Evolutionary conservation across 1,140 invertebrate genomes (phyloP).

Genomic region (Papilio aristodemus): DNA sequence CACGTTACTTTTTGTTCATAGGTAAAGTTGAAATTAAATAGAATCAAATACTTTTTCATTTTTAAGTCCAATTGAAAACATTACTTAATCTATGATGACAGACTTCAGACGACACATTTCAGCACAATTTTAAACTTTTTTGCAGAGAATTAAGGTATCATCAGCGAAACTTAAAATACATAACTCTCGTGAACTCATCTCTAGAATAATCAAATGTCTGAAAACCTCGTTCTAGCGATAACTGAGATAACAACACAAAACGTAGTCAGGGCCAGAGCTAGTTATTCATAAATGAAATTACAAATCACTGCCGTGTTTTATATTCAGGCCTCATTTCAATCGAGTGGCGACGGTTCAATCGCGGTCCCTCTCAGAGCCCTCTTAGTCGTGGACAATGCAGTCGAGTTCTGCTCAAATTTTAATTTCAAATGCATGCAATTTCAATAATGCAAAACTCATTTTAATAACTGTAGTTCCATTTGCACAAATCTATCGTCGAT

Average conservation of each 20-base stretch:
- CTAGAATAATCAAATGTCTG: too few relatives aligned
- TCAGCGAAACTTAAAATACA: too few relatives aligned
- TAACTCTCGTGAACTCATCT: too few relatives aligned
- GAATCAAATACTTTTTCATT: background rate
- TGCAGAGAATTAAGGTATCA: too few relatives aligned
- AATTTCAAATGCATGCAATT: slow-evolving; percentile 25
- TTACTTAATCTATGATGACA: too few relatives aligned
- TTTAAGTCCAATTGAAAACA: too few relatives aligned
- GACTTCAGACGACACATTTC: too few relatives aligned
- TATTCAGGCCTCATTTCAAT: slow-evolving; percentile 23
- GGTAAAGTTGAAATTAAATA: background rate
- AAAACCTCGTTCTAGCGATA: too few relatives aligned
- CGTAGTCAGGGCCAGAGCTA: background rate
- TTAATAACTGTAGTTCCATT: slow-evolving; percentile 4
- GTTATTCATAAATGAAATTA: slow-evolving; percentile 18
- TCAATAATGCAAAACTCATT: slow-evolving; percentile 10
- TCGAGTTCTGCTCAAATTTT: slow-evolving; percentile 24
- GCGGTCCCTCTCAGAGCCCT: background rate
- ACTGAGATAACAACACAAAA: background rate
- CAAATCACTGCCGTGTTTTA: background rate
- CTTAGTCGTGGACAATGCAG: slow-evolving; percentile 17
- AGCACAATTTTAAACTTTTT: too few relatives aligned
- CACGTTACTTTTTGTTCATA: background rate
- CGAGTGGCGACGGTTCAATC: slow-evolving; percentile 23
- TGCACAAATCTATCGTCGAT: slow-evolving; percentile 13